These are phyloP conservation scores for Martes flavigula DNA, from an alignment of 2,797 vertebrate species.

Conservation along the genomic window DNA sequence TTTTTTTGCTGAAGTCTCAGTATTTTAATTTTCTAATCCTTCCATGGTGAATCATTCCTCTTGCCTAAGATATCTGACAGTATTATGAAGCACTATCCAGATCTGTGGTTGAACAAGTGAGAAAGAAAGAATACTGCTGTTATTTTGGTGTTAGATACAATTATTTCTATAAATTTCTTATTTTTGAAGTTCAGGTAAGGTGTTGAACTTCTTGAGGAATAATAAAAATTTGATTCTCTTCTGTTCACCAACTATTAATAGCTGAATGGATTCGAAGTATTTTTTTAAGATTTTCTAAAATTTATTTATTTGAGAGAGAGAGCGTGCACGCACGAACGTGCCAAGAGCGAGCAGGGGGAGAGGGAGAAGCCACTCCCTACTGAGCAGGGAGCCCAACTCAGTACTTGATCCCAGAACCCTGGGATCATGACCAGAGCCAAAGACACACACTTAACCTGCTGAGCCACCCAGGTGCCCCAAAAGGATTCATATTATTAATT, in stretches of 20 bases:
- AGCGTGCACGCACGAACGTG: accelerated
- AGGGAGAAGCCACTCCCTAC: background rate
- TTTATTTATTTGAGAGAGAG: background rate
- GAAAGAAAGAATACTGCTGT: background rate
- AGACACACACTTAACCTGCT: background rate
- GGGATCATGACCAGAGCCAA: background rate
- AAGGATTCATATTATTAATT: slow-evolving; percentile 8
- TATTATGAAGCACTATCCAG: background rate
- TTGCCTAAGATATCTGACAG: background rate
- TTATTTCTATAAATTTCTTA: slow-evolving; percentile 18
- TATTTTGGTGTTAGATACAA: background rate
- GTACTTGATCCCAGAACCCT: background rate
- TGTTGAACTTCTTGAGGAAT: slow-evolving; percentile 18
- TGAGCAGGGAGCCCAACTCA: background rate
- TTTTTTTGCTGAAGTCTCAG: background rate
- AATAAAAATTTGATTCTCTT: slow-evolving; percentile 28
- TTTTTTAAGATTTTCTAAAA: background rate
- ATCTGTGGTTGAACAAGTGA: background rate
- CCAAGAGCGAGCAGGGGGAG: background rate
- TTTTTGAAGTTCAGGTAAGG: slow-evolving; percentile 46
- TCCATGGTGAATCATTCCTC: background rate
- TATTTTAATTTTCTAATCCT: slow-evolving; percentile 21
- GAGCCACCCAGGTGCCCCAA: background rate
- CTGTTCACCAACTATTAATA: background rate
- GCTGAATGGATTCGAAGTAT: background rate